These are phyloP conservation scores for Pampus argenteus DNA, from an alignment of 2,797 vertebrate genomes.

Conservation along the genomic window DNA sequence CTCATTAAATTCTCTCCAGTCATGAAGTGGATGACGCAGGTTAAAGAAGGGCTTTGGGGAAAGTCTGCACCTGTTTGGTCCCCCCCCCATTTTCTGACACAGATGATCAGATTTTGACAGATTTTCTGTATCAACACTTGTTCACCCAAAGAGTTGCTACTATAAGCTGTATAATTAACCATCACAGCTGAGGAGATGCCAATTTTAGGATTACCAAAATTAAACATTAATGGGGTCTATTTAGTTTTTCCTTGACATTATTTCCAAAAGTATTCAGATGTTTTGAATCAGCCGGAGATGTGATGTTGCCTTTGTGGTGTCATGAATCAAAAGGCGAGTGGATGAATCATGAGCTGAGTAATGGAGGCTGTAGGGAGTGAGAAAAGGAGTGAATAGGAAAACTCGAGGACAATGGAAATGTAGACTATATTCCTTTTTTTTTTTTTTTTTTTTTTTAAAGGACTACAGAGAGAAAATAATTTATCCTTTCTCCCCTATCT, in stretches of 20 bases:
- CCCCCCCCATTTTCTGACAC: not conserved
- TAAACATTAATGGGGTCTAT: constrained; percentile 15
- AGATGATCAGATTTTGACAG: not conserved
- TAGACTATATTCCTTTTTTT: constrained; percentile 1
- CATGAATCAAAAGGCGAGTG: constrained; percentile 11
- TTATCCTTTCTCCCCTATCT: not conserved
- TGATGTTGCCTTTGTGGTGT: constrained; percentile 4
- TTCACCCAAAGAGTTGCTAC: not conserved
- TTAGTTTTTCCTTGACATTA: constrained; percentile 21
- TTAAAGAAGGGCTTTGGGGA: constrained; percentile 3
- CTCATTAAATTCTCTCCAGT: constrained; percentile 10
- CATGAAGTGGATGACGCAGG: not conserved
- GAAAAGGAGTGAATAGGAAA: constrained; percentile 27
- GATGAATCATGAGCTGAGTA: constrained; percentile 49
- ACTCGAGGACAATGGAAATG: not conserved
- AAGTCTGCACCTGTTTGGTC: not conserved
- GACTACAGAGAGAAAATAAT: constrained; percentile 23
- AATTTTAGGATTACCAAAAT: constrained; percentile 18
- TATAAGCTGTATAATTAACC: constrained; percentile 16
- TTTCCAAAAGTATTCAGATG: constrained; percentile 20
- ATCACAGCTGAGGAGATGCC: constrained; percentile 7
- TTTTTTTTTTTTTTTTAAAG: too few species aligned
- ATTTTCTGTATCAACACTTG: constrained; percentile 4
- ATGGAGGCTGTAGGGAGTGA: constrained; percentile 11
- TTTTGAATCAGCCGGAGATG: constrained; percentile 23